phyloP scores from a whole-genome alignment of 2,888 invertebrate genomes.

The Cacoxenus indagator region DNA sequence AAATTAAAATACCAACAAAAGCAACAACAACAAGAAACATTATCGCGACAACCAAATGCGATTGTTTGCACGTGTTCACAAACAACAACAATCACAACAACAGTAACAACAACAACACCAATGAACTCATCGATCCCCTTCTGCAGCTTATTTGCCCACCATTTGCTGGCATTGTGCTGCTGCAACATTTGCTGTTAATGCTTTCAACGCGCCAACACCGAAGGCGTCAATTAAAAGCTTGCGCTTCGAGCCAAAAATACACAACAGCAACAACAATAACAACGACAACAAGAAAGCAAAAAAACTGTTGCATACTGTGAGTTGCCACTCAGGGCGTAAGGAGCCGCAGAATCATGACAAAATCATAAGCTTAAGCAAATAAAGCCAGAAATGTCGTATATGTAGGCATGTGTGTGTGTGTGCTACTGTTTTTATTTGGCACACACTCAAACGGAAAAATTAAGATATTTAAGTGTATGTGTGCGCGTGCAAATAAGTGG shows the following conservation, averaged over 20 bases:
- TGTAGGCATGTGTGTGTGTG: no score
- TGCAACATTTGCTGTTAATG: neutral
- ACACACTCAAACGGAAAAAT: neutral
- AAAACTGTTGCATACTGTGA: neutral
- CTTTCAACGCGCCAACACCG: neutral
- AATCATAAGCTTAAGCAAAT: no score
- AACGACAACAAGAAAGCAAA: neutral
- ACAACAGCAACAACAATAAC: neutral
- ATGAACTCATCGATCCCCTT: no score
- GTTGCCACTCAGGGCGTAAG: neutral
- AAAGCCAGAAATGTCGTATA: no score
- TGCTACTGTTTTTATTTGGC: no score
- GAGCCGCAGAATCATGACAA: no score
- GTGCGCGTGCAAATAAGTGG: neutral
- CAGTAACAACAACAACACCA: neutral
- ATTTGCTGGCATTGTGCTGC: neutral
- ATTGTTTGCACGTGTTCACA: neutral
- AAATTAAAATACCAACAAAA: slow-evolving; percentile 17
- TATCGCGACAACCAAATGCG: neutral
- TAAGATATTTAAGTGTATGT: neutral
- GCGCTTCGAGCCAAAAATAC: neutral
- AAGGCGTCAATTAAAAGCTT: neutral
- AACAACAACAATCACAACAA: neutral
- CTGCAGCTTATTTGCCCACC: no score
- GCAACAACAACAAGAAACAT: slow-evolving; percentile 22